These are phyloP conservation scores for Antennarius striatus DNA, from an alignment of 2,113 vertebrate genomes.

Conservation along the genomic window DNA sequence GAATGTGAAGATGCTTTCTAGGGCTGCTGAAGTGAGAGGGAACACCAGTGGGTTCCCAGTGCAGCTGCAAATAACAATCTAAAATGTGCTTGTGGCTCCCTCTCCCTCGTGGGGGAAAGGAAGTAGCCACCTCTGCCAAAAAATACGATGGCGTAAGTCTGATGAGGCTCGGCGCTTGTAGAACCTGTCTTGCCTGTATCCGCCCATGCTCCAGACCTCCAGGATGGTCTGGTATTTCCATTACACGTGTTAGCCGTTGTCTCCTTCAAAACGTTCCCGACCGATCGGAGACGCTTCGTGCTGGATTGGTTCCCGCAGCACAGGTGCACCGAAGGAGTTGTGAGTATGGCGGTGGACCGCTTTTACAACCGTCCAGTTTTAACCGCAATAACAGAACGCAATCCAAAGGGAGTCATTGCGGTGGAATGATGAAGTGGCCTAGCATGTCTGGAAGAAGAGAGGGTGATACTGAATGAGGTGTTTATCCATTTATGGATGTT, in stretches of 20 bases:
- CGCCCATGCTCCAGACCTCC: neutral
- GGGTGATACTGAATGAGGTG: neutral
- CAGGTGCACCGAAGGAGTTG: conserved; percentile 37
- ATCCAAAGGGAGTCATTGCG: conserved; percentile 38
- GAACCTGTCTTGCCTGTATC: no score
- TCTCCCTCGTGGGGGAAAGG: conserved; percentile 3
- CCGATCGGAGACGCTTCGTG: conserved; percentile 6
- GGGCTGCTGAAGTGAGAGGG: conserved; percentile 44
- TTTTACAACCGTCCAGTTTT: conserved; percentile 40
- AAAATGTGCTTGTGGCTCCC: conserved; percentile 30
- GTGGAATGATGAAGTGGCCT: conserved; percentile 34
- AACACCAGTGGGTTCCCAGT: conserved; percentile 31
- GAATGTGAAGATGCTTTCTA: conserved; percentile 24
- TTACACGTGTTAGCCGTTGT: conserved; percentile 2
- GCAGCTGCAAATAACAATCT: conserved; percentile 56
- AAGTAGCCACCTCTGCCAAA: neutral
- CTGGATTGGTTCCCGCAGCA: conserved; percentile 2
- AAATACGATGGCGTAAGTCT: no score
- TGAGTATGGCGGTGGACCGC: conserved; percentile 20
- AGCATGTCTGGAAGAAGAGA: conserved; percentile 9
- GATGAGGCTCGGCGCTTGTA: no score
- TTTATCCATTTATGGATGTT: conserved; percentile 11
- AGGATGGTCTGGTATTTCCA: conserved; percentile 33
- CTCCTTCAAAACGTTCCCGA: conserved; percentile 12
- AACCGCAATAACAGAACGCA: neutral